A percentile compares a stretch with the other conserved stretches of the same genome.
Evolutionary conservation across 2,888 invertebrate species (phyloP).

Genomic region (Amphimallon solstitiale): DNA sequence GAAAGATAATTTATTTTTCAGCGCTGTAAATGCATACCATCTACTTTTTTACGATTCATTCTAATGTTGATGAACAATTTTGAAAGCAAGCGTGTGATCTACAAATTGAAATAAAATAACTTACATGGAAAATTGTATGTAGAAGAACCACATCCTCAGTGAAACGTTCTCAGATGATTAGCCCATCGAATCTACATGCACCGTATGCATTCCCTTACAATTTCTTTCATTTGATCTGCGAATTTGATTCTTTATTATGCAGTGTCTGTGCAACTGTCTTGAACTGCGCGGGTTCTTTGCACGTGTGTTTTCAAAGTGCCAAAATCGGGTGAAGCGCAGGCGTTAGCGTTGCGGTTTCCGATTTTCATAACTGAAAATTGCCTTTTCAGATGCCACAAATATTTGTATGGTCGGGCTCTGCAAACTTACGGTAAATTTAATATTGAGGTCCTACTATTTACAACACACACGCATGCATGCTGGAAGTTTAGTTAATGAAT

Average conservation of each 20-base stretch:
- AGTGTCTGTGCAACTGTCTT: constrained; percentile 21
- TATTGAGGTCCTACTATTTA: constrained; percentile 12
- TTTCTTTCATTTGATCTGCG: neutral
- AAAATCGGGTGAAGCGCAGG: constrained; percentile 43
- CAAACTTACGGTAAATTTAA: constrained; percentile 1
- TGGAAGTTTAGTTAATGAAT: neutral
- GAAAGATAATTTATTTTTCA: too few relatives aligned
- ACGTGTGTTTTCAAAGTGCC: constrained; percentile 47
- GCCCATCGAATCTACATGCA: neutral
- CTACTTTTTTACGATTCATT: too few relatives aligned
- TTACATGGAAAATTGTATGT: constrained; percentile 22
- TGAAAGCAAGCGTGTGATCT: too few relatives aligned
- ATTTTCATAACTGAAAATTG: constrained; percentile 34
- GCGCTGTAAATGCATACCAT: too few relatives aligned
- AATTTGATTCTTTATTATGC: constrained; percentile 18
- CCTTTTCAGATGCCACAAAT: constrained; percentile 30
- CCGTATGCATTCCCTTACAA: neutral
- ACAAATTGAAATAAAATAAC: constrained; percentile 5
- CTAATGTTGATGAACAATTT: too few relatives aligned
- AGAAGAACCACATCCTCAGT: constrained; percentile 16
- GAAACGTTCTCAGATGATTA: neutral
- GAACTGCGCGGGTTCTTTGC: constrained; percentile 46
- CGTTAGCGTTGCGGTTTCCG: constrained; percentile 26
- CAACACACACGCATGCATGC: neutral
- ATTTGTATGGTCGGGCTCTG: constrained; percentile 23